A percentile compares a stretch with the other conserved stretches of the same genome.
Evolutionary conservation across 37 sponge, comb jelly and placozoan genomes (phyloP).

Genomic region (Petrosia ficiformis): DNA sequence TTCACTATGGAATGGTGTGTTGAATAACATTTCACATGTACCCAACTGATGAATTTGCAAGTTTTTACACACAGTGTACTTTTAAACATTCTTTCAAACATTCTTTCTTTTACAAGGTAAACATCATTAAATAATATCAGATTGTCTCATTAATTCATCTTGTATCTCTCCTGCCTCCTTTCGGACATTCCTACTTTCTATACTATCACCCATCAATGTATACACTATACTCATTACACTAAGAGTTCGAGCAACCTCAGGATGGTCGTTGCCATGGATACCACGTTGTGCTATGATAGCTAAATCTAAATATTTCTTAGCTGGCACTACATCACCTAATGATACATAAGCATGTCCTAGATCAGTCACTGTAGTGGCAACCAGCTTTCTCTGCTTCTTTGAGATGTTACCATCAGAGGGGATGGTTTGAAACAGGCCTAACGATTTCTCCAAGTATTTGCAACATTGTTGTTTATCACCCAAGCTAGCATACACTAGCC

Average conservation of each 20-base stretch:
- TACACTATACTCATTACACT: conserved; percentile 39
- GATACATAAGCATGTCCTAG: conserved; percentile 60
- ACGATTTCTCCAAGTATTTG: conserved; percentile 50
- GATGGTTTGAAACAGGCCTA: conserved; percentile 47
- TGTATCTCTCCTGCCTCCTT: conserved; percentile 26
- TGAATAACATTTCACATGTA: too few species aligned
- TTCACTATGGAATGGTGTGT: too few species aligned
- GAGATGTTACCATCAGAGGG: conserved; percentile 37
- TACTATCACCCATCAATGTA: conserved; percentile 52
- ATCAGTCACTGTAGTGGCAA: conserved; percentile 64
- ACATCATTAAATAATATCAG: conserved; percentile 4
- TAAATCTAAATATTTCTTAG: conserved; percentile 68
- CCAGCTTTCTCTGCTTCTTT: conserved; percentile 29
- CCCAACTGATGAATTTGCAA: too few species aligned
- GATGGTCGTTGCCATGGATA: conserved; percentile 43
- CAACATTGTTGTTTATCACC: conserved; percentile 41
- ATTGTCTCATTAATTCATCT: background rate
- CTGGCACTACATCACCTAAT: conserved; percentile 44
- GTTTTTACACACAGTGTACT: too few species aligned
- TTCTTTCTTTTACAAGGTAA: too few species aligned
- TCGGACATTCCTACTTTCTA: conserved; percentile 45
- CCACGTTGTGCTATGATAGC: conserved; percentile 20
- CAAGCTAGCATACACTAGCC: conserved; percentile 30
- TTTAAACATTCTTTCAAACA: too few species aligned
- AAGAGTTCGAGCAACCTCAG: conserved; percentile 58